Conservation (phyloP, 2,797 vertebrate species). For the Sebastes matsubarae region DNA sequence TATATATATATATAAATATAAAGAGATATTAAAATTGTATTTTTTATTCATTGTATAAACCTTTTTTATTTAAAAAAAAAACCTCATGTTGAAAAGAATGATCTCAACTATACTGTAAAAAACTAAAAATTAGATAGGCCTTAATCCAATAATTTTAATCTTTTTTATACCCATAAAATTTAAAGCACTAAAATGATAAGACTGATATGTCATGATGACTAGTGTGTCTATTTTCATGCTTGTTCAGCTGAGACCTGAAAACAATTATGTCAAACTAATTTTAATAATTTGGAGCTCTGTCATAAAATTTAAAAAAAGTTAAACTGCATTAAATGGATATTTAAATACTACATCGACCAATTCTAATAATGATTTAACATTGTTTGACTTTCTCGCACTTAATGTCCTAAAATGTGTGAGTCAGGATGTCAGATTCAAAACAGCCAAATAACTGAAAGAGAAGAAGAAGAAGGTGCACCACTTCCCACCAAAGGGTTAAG, state of each 20-base stretch:
- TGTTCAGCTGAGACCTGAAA: conserved; percentile 18
- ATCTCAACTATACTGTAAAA: background rate
- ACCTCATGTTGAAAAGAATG: background rate
- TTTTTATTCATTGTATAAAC: background rate
- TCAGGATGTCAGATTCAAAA: conserved; percentile 19
- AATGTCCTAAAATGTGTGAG: background rate
- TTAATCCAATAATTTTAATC: background rate
- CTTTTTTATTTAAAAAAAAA: background rate
- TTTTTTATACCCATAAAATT: background rate
- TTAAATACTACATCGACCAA: background rate
- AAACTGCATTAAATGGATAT: background rate
- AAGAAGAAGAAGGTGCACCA: conserved; percentile 37
- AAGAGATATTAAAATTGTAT: background rate
- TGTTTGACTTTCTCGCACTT: background rate
- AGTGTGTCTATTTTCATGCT: conserved; percentile 12
- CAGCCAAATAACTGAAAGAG: conserved; percentile 35
- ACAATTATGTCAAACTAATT: background rate
- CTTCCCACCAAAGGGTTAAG: conserved; percentile 62
- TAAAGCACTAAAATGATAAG: background rate
- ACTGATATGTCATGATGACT: conserved; percentile 5
- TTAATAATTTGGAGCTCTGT: background rate
- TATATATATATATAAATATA: background rate
- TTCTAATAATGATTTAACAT: background rate
- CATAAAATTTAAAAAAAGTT: background rate
- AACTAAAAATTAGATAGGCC: background rate